Base-by-base conservation (phyloP, 2,888 invertebrate species). In the Tolmerus cingulatus region DNA sequence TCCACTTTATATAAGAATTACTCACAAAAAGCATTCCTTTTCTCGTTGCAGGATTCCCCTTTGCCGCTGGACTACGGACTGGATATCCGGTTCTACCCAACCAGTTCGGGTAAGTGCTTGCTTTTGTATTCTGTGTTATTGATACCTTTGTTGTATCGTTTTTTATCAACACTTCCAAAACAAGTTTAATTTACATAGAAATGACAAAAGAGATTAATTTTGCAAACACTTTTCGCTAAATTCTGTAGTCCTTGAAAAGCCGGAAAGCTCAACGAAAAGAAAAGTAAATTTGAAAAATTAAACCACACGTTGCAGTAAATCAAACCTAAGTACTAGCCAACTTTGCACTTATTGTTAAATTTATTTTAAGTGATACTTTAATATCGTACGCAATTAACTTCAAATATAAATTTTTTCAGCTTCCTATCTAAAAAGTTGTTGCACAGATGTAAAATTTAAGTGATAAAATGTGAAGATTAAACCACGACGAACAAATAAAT, bases 61-160 rank as follows among this genome's bases (percentile, higher is more conserved):
- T 95, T 91, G 95, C 96, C 89, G 94, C 95, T 78, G 96, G 96
- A 89, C 95, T 97, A 88, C 95, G 96, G 89, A 94, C 95, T 86
- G 96, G 96, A 89, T 97, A 97, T 92, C 97, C 95, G 87, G 92
- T 97, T 89, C 93, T 97, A 90, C 97, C 95, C 88, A 94, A 96
- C 89, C 97, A 96, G 92, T 97, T 97, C 92, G 97, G 97, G 97
- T 97, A 94, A 97, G 97, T 96, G 89, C 84, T 74, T 55, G 12
- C 55, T 86, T 78, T 34, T 66, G 55, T 43, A 34, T 81, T 87
- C 79, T 43, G 55, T 86, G 79, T 79, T 66, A 79, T 74, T 74
- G 85, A 74, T 85, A 85, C 74, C 34, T 85, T 74, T 85, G 85
- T 43, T n/a, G 74, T 85, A 85, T 85, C 85, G 19, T 74, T 74